phyloP scores from a whole-genome alignment of 2,888 invertebrate species.

The Therioaphis trifolii region DNA sequence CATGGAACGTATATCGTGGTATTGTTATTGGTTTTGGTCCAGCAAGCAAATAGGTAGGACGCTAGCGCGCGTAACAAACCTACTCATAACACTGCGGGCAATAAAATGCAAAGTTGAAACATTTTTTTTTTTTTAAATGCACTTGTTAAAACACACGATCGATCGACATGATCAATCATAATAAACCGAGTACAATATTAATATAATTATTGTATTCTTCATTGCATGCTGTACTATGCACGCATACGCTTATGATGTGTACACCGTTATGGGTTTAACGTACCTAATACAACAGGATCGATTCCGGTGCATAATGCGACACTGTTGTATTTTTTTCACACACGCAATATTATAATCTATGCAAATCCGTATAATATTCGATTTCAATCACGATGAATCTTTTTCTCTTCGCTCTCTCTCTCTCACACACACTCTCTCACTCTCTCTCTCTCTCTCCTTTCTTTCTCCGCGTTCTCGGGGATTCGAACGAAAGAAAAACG shows the following conservation, averaged over 20 bases:
- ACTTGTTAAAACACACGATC: not conserved
- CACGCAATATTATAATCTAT: not conserved
- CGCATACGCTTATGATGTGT: too few relatives aligned
- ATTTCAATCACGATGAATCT: not conserved
- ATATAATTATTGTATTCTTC: too few relatives aligned
- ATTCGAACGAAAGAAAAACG: not conserved
- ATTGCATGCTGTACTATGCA: not conserved
- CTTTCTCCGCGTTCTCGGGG: not conserved
- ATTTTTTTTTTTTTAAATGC: too few relatives aligned
- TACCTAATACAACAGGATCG: too few relatives aligned
- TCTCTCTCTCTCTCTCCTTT: too few relatives aligned
- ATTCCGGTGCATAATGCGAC: not conserved
- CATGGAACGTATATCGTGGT: not conserved
- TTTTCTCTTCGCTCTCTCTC: not conserved
- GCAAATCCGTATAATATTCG: not conserved
- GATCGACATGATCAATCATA: conserved; percentile 11
- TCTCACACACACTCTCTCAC: too few relatives aligned
- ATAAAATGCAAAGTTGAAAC: not conserved
- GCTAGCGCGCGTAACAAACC: not conserved
- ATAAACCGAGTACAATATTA: too few relatives aligned
- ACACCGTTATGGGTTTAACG: too few relatives aligned
- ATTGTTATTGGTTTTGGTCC: conserved; percentile 31
- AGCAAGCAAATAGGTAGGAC: conserved; percentile 45
- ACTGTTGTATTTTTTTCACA: not conserved
- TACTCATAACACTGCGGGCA: not conserved